Evolutionary conservation across 2,113 vertebrate species (phyloP).

Genomic region (Cyanocitta stelleri): DNA sequence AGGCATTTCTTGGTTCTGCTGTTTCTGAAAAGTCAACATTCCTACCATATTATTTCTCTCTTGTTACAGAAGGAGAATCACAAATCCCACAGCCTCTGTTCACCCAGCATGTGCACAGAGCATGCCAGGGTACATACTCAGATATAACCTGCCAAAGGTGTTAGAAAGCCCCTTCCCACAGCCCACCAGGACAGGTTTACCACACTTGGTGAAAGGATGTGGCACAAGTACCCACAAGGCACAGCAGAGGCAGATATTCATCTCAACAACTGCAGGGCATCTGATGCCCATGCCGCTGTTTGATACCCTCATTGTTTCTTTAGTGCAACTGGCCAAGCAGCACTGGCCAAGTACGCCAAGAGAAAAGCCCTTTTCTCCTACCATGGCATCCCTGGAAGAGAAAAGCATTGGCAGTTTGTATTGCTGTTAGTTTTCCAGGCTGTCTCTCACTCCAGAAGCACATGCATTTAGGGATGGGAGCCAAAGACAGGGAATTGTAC

Average conservation of each 20-base stretch:
- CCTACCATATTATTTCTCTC: neutral
- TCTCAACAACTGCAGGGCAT: neutral
- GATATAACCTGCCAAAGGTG: neutral
- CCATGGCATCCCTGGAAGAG: no score
- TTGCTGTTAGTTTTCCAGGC: neutral
- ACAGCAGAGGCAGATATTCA: neutral
- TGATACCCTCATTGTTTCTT: neutral
- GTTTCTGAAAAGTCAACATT: neutral
- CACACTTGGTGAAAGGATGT: rapidly evolving
- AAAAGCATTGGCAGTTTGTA: neutral
- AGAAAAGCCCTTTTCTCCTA: neutral
- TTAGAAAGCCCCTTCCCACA: neutral
- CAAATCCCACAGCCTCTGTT: neutral
- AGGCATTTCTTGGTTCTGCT: neutral
- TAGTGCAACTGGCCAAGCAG: neutral
- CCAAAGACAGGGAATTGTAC: neutral
- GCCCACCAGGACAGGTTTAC: neutral
- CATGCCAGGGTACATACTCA: neutral
- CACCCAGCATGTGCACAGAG: rapidly evolving
- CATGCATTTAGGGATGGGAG: rapidly evolving
- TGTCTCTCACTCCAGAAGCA: neutral
- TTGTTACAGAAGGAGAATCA: neutral
- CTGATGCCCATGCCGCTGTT: rapidly evolving
- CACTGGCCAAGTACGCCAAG: rapidly evolving
- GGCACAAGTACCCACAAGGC: neutral